Conservation (phyloP, 2,113 vertebrate species). For the Phoxinus phoxinus region DNA sequence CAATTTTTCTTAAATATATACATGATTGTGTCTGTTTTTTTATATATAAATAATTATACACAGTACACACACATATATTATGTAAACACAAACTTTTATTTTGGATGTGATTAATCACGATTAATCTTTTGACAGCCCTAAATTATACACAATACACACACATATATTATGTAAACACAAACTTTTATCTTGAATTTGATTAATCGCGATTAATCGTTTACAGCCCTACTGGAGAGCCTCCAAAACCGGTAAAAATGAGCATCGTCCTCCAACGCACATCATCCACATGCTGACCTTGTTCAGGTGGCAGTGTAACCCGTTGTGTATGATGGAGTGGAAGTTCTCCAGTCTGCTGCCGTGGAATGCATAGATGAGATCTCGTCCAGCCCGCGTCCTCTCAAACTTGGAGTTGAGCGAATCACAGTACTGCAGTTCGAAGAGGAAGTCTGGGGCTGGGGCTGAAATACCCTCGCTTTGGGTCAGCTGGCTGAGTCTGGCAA, state of each 20-base stretch:
- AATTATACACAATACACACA: too few species aligned
- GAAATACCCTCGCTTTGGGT: constrained; percentile 77
- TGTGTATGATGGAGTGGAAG: constrained; percentile 97
- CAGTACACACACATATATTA: too few species aligned
- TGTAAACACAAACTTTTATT: too few species aligned
- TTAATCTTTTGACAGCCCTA: too few species aligned
- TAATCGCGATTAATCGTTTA: too few species aligned
- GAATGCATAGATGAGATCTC: constrained; percentile 92
- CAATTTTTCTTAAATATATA: too few species aligned
- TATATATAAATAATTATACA: too few species aligned
- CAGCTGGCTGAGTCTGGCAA: constrained; percentile 85
- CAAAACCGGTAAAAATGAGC: neutral
- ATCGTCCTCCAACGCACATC: neutral
- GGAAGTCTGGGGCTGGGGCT: constrained; percentile 87
- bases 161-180: too few species aligned
- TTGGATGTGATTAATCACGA: too few species aligned
- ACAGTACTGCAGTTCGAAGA: constrained; percentile 92
- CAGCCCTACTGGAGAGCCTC: constrained; percentile 4
- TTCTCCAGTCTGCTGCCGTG: constrained; percentile 97
- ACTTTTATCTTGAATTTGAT: too few species aligned
- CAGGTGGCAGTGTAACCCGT: constrained; percentile 94
- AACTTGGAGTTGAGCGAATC: constrained; percentile 87
- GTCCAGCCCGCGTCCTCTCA: constrained; percentile 83
- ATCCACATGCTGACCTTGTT: constrained; percentile 84
- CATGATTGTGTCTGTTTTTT: too few species aligned